Evolutionary conservation across 2,888 invertebrate species (phyloP).

Genomic region (Nudaria mundana): DNA sequence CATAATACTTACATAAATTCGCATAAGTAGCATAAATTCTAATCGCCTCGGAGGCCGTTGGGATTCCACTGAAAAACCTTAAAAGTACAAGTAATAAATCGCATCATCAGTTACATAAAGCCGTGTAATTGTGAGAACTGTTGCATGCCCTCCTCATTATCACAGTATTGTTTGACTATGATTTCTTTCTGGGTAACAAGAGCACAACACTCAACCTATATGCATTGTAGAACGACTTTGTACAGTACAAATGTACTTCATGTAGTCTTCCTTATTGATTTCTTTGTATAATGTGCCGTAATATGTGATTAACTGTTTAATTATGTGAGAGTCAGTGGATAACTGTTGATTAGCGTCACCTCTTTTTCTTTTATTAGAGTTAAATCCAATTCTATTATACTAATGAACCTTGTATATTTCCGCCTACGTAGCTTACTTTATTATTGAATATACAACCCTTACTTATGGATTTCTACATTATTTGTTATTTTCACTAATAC

Average conservation of each 20-base stretch:
- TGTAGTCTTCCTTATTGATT: neutral
- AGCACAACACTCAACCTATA: slow-evolving; percentile 31
- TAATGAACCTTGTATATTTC: too few relatives aligned
- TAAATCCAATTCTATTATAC: too few relatives aligned
- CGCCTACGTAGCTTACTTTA: too few relatives aligned
- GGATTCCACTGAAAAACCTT: slow-evolving; percentile 50
- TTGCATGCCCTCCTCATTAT: slow-evolving; percentile 39
- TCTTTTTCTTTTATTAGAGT: too few relatives aligned
- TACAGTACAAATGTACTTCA: neutral
- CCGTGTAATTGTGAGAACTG: slow-evolving; percentile 56
- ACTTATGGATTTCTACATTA: too few relatives aligned
- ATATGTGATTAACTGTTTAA: neutral
- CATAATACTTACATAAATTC: too few relatives aligned
- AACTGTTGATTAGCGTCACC: too few relatives aligned
- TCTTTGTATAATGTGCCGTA: neutral
- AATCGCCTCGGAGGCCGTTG: slow-evolving; percentile 48
- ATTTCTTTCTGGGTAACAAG: slow-evolving; percentile 48
- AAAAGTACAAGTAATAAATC: slow-evolving; percentile 48
- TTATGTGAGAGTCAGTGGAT: too few relatives aligned
- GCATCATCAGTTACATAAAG: slow-evolving; percentile 53
- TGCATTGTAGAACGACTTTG: slow-evolving; percentile 11
- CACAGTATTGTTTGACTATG: slow-evolving; percentile 38
- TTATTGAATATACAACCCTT: too few relatives aligned
- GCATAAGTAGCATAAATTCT: too few relatives aligned
- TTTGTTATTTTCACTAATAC: too few relatives aligned